Evolutionary conservation across 2,113 vertebrate genomes (phyloP), one percentile per base, ranked within the genome.

Genomic region (Sander lucioperca): DNA sequence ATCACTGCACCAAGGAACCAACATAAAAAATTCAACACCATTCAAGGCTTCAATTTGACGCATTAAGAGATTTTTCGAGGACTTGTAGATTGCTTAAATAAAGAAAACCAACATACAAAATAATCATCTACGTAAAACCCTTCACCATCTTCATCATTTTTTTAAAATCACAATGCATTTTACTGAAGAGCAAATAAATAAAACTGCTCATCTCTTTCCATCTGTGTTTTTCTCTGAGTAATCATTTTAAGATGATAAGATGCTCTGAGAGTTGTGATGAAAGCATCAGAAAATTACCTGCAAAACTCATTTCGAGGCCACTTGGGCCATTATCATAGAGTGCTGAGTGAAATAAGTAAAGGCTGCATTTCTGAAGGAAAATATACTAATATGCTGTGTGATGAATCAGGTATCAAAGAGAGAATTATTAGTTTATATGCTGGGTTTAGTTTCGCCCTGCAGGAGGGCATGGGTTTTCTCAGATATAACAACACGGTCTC

Each of bases 261-360:
- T 18, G 1, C 57, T 73, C 27, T 36, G 9, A 82, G 61, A 50
- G 50, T 18, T 50, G 25, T 27, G 58, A 51, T 73, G 68, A 77
- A 86, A 77, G 51, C n/a, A 47, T 78, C 58, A n/a, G 50, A 70
- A 69, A 82, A 86, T 77, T 33, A 82, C 74, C 69, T 72, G 54
- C 25, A 47, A 62, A 72, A 76, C 72, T 68, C 56, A 73, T 87
- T 83, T 72, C 3, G 3, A 83, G 56, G 19, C 39, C 85, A 77
- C 54, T 87, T 80, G 27, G 73, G 19, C 18, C 13, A 14, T 83
- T 67, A 87, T 87, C 80, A 68, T 39, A 39, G 63, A 16, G 47
- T 1, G 21, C 9, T 14, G 65, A 21, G 65, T 47, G 48, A 79
- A 62, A 63, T 78, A 27, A 56, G 4, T 6, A 19, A 36, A 23